Evolutionary conservation across 2,888 invertebrate species (phyloP).

Genomic region (Leptinotarsa peninsularis): DNA sequence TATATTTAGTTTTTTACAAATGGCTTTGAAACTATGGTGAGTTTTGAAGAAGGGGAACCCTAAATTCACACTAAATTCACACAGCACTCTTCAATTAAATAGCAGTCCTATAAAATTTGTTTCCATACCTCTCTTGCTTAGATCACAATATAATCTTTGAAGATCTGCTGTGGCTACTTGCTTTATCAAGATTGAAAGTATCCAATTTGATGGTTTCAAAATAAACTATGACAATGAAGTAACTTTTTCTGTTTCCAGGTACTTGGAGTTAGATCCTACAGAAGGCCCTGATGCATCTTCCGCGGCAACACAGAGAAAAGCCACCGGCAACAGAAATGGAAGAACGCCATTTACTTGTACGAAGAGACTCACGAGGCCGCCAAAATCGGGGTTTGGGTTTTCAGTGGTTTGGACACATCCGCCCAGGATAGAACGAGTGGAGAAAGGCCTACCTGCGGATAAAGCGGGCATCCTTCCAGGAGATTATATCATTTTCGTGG

Average conservation of each 20-base stretch:
- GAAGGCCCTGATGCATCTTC: constrained; percentile 74
- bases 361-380: constrained; percentile 69
- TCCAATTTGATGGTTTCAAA: no score
- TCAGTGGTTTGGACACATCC: constrained; percentile 92
- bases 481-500: constrained; percentile 90
- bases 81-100: no score
- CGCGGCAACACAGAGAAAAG: constrained; percentile 68
- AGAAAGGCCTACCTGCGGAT: constrained; percentile 84
- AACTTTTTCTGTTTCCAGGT: constrained; percentile 56
- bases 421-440: constrained; percentile 86
- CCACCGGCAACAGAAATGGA: constrained; percentile 69
- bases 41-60: no score
- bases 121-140: no score
- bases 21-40: no score
- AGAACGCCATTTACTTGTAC: constrained; percentile 88
- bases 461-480: constrained; percentile 85
- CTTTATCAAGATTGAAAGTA: no score
- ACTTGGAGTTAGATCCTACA: constrained; percentile 84
- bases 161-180: no score
- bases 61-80: no score
- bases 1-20: no score
- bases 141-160: no score
- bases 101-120: no score
- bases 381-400: constrained; percentile 80
- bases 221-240: neutral